A percentile compares a stretch with the other conserved stretches of the same genome.
Conservation (phyloP, 2,888 invertebrate genomes). For the Eulithis prunata region DNA sequence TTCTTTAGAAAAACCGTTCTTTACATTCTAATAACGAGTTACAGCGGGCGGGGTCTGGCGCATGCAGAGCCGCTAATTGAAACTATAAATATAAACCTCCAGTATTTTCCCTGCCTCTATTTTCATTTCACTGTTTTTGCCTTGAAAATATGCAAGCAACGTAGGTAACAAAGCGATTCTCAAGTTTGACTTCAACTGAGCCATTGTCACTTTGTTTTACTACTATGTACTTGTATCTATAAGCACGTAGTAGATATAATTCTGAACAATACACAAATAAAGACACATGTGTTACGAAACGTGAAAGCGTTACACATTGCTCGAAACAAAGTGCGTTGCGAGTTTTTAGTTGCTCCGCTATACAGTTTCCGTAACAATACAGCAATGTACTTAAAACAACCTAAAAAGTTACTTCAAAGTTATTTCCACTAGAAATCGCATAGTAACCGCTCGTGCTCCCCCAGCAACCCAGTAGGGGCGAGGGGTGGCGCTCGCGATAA, state of each 20-base stretch:
- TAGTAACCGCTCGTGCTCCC: constrained; percentile 49
- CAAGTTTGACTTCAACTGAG: constrained; percentile 44
- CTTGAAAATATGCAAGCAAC: constrained; percentile 49
- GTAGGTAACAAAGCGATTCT: constrained; percentile 49
- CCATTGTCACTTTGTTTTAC: constrained; percentile 30
- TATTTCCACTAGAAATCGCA: constrained; percentile 54
- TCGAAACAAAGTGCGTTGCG: constrained; percentile 45
- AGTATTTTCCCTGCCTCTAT: constrained; percentile 64
- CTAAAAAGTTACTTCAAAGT: constrained; percentile 63
- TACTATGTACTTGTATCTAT: constrained; percentile 18
- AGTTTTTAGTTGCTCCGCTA: constrained; percentile 44
- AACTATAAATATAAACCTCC: constrained; percentile 77
- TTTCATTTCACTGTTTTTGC: constrained; percentile 61
- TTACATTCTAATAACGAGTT: constrained; percentile 57
- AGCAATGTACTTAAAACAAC: constrained; percentile 68
- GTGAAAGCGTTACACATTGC: constrained; percentile 22
- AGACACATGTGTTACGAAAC: constrained; percentile 52
- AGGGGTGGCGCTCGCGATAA: constrained; percentile 63
- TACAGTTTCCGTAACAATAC: constrained; percentile 54
- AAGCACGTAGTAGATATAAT: constrained; percentile 43
- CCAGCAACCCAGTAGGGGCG: constrained; percentile 22
- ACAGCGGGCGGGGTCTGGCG: constrained; percentile 53
- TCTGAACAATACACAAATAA: constrained; percentile 48
- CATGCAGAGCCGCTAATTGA: constrained; percentile 77
- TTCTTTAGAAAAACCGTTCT: constrained; percentile 51